These are phyloP conservation scores for Emydocephalus ijimae DNA, from an alignment of 2,113 vertebrate species.

Conservation along the genomic window DNA sequence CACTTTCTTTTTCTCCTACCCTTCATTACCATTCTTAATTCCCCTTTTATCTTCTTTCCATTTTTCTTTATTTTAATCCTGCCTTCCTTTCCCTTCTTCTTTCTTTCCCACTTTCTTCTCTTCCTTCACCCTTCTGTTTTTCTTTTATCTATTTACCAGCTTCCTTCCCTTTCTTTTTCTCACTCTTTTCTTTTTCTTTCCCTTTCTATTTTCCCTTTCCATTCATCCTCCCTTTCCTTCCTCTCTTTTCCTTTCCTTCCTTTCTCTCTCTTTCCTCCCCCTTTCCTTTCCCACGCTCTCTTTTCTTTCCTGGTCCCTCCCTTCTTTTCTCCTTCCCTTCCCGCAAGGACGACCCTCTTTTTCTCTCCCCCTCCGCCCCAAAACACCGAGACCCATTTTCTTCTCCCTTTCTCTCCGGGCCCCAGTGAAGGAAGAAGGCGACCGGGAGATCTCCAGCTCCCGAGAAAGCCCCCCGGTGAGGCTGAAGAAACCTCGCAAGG, in stretches of 20 bases:
- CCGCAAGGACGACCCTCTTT: too few species aligned
- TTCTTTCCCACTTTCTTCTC: too few species aligned
- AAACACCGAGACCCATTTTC: background rate
- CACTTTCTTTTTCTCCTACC: background rate
- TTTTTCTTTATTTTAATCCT: background rate
- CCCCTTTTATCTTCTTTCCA: background rate
- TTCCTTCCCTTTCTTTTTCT: background rate
- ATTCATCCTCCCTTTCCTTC: too few species aligned
- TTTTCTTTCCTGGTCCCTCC: background rate
- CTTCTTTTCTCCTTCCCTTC: background rate
- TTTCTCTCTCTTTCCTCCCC: background rate
- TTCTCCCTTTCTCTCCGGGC: constrained; percentile 3
- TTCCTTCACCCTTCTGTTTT: background rate
- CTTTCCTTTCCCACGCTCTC: background rate
- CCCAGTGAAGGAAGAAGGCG: constrained; percentile 95
- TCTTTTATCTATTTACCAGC: background rate
- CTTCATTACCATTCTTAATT: background rate
- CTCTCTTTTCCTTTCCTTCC: too few species aligned
- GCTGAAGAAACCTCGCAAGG: constrained; percentile 96
- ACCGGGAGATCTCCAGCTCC: constrained; percentile 96
- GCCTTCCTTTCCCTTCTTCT: background rate
- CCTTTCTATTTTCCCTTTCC: background rate
- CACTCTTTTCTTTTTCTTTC: too few species aligned
- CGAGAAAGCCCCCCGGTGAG: constrained; percentile 92
- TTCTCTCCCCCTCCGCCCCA: background rate